Evolutionary conservation across 92 coral and sea anemone species (phyloP), one percentile per base, ranked within the genome.

Genomic region (Palythoa heliodiscus): DNA sequence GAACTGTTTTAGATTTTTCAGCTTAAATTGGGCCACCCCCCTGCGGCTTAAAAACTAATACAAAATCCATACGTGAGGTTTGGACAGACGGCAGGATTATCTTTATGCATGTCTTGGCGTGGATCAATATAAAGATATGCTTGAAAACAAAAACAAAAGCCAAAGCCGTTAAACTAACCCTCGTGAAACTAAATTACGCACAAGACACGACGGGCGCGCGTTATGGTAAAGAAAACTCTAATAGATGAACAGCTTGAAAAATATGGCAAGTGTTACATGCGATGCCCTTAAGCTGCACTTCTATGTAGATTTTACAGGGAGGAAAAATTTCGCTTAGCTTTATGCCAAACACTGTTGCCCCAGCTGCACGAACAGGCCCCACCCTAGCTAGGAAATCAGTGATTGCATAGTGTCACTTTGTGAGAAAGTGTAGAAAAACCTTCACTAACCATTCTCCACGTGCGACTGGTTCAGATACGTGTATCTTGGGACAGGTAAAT

Each of bases 341-440:
- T 43, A 66, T 80, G 84, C 61, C 60, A 80, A 66, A 48, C 50
- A 22, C 22, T 48, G 23, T 80, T 52, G 43, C 67, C 47, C 73
- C 63, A 80, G 74, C 72, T 80, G 84, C 53, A 23, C 52, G 61
- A 3, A 66, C 75, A 50, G 84, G 16, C 84, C 84, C 84, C 84
- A 80, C 84, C 84, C 84, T 19, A 64, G 73, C 17, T 12, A 9
- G 63, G 14, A 50, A 13, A 13, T 15, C 64, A 24, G 12, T 23
- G 40, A 58, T 64, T 23, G 54, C 61, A 24, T 35, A 22, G 7
- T 12, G 60, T 52, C n/a, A 11, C 11, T 52, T 67, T 40, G 84
- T 13, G 40, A 40, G 22, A 47, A 24, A 40, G 55, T 67, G 38
- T 39, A 3, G 24, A 24, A 47, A 80, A 17, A 7, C 14, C 25